Evolutionary conservation across 2,797 vertebrate genomes (phyloP), one percentile per base, ranked within the genome.

Genomic region (Eulemur albifrons): DNA sequence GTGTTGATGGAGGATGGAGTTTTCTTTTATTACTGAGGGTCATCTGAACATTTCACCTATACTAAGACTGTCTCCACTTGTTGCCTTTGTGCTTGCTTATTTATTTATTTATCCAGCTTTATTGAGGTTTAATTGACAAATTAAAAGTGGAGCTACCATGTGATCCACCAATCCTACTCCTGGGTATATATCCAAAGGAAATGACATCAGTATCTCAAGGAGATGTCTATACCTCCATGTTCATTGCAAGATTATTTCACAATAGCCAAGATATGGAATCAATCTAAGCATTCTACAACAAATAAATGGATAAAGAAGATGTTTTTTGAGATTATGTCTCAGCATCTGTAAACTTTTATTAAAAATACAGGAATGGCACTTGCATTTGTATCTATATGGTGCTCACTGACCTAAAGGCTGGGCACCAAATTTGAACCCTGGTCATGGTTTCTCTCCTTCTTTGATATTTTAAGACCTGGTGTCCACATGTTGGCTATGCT

Each of bases 11-110:
- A 89, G 32, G 67, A 6, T 72, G 25, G 30, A n/a, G 38, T 63
- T 87, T 72, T 89, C 38, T 63, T 83, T 76, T 21, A 69, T 82
- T 9, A 65, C 38, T 81, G 43, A 73, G 20, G 18, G 14, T 93
- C 83, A 82, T 85, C 79, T 69, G 75, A 52, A 86, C 43, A 57
- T 91, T 96, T 89, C 40, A 77, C 73, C 48, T 94, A 32, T 83
- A 32, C 25, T 45, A 65, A 59, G 38, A 38, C n/a, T n/a, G 25
- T 65, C 50, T 84, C 48, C 70, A 38, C 48, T 72, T 77, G 45
- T 57, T 84, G 40, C 10, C 45, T 89, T 18, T 65, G 40, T 77
- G 43, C 48, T n/a, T 73, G 30, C 25, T 70, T 61, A 50, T 63
- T 81, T 72, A 70, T 84, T 35, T 65, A 79, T 35, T 54, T 79